phyloP scores from a whole-genome alignment of 2,888 invertebrate species.

The Vanessa cardui region DNA sequence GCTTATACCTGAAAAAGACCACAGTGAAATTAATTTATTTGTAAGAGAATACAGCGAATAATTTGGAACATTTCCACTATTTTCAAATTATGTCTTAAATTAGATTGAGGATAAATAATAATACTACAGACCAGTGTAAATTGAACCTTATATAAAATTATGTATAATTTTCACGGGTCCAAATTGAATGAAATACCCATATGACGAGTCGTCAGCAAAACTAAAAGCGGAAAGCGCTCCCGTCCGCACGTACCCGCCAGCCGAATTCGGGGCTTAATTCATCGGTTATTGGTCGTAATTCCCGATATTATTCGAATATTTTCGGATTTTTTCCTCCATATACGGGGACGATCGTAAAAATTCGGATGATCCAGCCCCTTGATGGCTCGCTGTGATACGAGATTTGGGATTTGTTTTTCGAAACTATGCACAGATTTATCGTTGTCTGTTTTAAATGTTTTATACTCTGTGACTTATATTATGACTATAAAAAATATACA shows the following conservation, averaged over 20 bases:
- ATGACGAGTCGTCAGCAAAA: conserved; percentile 1
- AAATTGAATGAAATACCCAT: conserved; percentile 1
- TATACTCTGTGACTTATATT: too few relatives aligned
- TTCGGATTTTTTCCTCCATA: conserved; percentile 59
- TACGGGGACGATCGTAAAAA: conserved; percentile 62
- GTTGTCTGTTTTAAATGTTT: conserved; percentile 8
- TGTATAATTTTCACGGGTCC: conserved; percentile 1
- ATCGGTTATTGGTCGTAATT: conserved; percentile 70
- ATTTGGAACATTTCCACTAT: too few relatives aligned
- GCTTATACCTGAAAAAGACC: background rate
- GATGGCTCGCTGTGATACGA: conserved; percentile 71
- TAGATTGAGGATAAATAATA: too few relatives aligned
- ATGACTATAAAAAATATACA: too few relatives aligned
- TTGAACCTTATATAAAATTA: background rate
- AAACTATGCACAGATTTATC: conserved; percentile 31
- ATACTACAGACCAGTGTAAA: too few relatives aligned
- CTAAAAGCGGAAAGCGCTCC: conserved; percentile 17
- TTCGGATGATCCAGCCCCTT: conserved; percentile 64
- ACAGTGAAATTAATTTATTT: background rate
- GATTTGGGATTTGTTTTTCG: conserved; percentile 42
- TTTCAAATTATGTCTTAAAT: too few relatives aligned
- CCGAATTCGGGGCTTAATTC: conserved; percentile 58
- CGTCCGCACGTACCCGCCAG: conserved; percentile 29
- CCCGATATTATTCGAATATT: conserved; percentile 70
- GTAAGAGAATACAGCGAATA: background rate